Evolutionary conservation across 2,797 vertebrate species (phyloP), one percentile per base, ranked within the genome.

Genomic region (Periparus ater): DNA sequence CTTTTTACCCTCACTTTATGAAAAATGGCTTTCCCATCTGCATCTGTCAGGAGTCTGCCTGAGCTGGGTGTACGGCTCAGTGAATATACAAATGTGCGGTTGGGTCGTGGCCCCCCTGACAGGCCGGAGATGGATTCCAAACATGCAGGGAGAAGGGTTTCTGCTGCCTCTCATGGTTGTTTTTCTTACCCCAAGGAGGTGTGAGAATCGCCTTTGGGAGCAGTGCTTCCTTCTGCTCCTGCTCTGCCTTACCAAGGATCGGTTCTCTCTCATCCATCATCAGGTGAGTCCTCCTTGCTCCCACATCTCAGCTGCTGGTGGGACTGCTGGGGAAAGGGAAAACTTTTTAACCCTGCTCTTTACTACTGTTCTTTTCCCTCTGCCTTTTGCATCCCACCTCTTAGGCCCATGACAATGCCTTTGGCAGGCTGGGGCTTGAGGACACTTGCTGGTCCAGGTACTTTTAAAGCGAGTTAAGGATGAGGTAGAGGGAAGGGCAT

Each of bases 11-110:
- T 85, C 38, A 89, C 91, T 91, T 96, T 85, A 93, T 97, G 97
- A 97, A 97, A 97, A 97, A 97, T 97, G 96, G 93, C 88, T 96
- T 96, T 97, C 92, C 95, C 95, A 94, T 96, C 96, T 97, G 96
- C 95, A 97, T 96, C 96, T 97, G 96, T 97, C 97, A 97, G 96
- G 88, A 96, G 95, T 53, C 91, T 47, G 53, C 86, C 27, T 27
- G 78, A 95, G 91, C 80, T 1, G 16, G 36, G 91, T 61, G 74
- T 67, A 96, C 0, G 60, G 96, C 97, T 98, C 97, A 96, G 75
- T 97, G 97, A 96, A 96, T 97, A 96, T 91, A 97, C 96, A 97
- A 97, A 97, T 90, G 91, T 91, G 92, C 3, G 32, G 85, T 83
- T 97, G 97, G 97, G 97, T 91, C 10, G 13, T 65, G 90, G 81